These are phyloP conservation scores for Sphyrna mokarran DNA, from an alignment of 2,113 vertebrate genomes.

Conservation along the genomic window DNA sequence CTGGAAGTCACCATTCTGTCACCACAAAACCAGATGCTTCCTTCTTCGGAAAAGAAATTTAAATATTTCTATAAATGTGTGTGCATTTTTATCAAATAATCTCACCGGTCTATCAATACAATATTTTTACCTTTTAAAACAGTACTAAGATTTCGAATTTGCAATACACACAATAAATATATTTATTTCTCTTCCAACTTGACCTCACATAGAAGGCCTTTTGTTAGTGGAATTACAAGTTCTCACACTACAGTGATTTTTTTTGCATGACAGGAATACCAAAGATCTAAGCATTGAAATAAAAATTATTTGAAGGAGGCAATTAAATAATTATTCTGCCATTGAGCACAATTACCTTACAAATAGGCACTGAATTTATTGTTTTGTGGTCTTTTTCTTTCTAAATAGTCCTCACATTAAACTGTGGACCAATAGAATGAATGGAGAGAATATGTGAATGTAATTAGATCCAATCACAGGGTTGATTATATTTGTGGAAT, in stretches of 20 bases:
- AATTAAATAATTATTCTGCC: not conserved
- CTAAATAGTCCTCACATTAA: not conserved
- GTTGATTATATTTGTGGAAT: not conserved
- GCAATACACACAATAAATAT: not conserved
- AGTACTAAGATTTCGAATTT: not conserved
- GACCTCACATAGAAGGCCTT: not conserved
- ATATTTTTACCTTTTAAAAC: not conserved
- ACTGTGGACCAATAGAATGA: not conserved
- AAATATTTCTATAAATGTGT: conserved; percentile 56
- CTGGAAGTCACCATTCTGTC: conserved; percentile 60
- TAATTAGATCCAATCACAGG: conserved; percentile 19
- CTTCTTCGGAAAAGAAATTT: conserved; percentile 56
- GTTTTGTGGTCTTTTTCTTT: not conserved
- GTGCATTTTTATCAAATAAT: conserved; percentile 58
- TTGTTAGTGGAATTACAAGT: not conserved
- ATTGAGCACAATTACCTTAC: not conserved
- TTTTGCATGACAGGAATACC: not conserved
- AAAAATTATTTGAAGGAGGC: conserved; percentile 5
- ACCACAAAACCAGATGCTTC: conserved; percentile 62
- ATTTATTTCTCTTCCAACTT: conserved; percentile 42
- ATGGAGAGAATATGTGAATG: not conserved
- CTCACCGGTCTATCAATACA: conserved; percentile 1
- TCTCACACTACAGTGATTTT: not conserved
- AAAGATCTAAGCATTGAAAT: not conserved
- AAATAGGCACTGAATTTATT: not conserved